phyloP scores from a whole-genome alignment of 2,797 vertebrate genomes.

The Potorous gilbertii region DNA sequence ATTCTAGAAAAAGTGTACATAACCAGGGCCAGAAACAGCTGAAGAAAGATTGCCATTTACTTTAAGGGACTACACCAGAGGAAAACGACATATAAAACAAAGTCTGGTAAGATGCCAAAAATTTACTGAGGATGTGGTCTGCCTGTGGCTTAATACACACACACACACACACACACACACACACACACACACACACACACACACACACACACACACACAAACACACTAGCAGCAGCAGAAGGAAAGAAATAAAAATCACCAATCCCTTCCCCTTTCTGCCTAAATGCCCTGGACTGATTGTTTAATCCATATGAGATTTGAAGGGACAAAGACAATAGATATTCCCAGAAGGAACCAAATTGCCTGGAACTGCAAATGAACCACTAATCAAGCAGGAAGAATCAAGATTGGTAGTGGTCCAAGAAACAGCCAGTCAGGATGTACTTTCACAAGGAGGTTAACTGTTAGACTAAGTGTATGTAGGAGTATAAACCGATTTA shows the following conservation, averaged over 20 bases:
- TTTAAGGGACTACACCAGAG: slow-evolving; percentile 52
- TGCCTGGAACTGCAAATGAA: slow-evolving; percentile 33
- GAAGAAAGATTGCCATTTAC: slow-evolving; percentile 42
- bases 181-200: slow-evolving; percentile 1
- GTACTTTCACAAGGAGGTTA: not conserved
- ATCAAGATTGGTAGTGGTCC: slow-evolving; percentile 44
- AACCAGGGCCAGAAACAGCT: slow-evolving; percentile 40
- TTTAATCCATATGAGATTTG: slow-evolving; percentile 36
- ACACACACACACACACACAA: not conserved
- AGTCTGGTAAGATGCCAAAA: slow-evolving; percentile 49
- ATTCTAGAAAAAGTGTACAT: slow-evolving; percentile 14
- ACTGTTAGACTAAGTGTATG: slow-evolving; percentile 29
- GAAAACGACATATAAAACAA: slow-evolving; percentile 15
- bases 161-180: not conserved
- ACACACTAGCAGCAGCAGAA: slow-evolving; percentile 18
- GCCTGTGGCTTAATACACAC: slow-evolving; percentile 15
- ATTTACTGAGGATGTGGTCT: slow-evolving; percentile 54
- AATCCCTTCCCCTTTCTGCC: slow-evolving; percentile 26
- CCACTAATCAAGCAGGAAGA: slow-evolving; percentile 12
- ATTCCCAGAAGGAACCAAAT: slow-evolving; percentile 32
- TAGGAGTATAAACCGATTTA: not conserved
- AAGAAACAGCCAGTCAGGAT: slow-evolving; percentile 29
- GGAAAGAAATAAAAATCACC: not conserved
- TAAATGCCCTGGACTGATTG: slow-evolving; percentile 6
- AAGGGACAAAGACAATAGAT: slow-evolving; percentile 8